A percentile compares a stretch with the other conserved stretches of the same genome.
phyloP scores from a whole-genome alignment of 1,140 invertebrate genomes.

The Dryas iulia region DNA sequence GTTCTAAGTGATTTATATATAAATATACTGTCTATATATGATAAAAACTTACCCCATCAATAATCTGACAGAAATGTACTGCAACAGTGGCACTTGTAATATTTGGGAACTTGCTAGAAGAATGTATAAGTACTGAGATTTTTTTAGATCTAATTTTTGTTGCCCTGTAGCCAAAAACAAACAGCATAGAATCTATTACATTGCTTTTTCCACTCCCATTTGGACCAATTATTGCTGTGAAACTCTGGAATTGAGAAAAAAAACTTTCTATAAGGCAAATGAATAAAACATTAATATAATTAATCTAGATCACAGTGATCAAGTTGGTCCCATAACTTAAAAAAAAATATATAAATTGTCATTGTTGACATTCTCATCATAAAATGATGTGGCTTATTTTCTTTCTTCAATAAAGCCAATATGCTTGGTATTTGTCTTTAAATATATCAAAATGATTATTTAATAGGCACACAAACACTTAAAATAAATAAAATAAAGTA shows the following conservation, averaged over 20 bases:
- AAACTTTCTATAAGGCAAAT: not conserved
- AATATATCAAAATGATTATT: too few relatives aligned
- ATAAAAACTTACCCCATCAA: constrained; percentile 83
- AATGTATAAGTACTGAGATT: constrained; percentile 95
- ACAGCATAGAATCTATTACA: constrained; percentile 99
- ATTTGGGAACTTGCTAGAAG: constrained; percentile 91
- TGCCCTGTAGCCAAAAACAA: constrained; percentile 98
- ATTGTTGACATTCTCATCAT: too few relatives aligned
- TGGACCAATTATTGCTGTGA: constrained; percentile 98
- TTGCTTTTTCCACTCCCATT: constrained; percentile 99
- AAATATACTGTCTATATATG: too few relatives aligned
- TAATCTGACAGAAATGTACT: constrained; percentile 95
- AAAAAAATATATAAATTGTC: too few relatives aligned
- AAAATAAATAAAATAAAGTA: constrained; percentile 15
- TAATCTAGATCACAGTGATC: too few relatives aligned
- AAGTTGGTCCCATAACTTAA: too few relatives aligned
- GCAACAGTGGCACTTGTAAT: constrained; percentile 91
- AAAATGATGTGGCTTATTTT: too few relatives aligned
- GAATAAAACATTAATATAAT: too few relatives aligned
- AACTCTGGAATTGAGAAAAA: constrained; percentile 85
- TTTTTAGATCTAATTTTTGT: constrained; percentile 98
- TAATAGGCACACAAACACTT: too few relatives aligned
- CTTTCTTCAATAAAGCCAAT: too few relatives aligned
- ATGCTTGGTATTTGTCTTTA: too few relatives aligned
- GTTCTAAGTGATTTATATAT: not conserved